Conservation (phyloP, 2,113 vertebrate species). For the Pholis gunnellus region DNA sequence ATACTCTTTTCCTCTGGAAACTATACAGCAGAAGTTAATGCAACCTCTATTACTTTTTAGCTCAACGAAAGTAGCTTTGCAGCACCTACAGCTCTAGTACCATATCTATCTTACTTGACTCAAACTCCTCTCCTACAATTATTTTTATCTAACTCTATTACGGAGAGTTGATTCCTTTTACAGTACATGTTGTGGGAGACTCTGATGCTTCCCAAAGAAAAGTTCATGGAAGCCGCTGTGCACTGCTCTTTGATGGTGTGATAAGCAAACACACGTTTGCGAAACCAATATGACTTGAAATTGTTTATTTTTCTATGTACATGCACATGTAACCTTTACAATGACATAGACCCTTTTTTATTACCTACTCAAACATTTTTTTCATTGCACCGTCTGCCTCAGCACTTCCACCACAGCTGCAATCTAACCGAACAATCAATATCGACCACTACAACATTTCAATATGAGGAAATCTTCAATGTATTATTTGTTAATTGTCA, state of each 20-base stretch:
- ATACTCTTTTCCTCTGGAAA: neutral
- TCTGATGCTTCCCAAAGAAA: neutral
- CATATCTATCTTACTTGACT: conserved; percentile 1
- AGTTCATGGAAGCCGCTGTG: neutral
- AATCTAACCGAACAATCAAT: neutral
- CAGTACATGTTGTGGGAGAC: neutral
- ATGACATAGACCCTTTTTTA: neutral
- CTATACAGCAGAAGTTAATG: neutral
- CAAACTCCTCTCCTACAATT: neutral
- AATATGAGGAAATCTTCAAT: neutral
- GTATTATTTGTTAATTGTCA: neutral
- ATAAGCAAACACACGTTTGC: neutral
- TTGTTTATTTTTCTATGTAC: neutral
- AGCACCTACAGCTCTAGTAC: neutral
- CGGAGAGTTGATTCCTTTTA: neutral
- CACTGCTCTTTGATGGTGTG: neutral
- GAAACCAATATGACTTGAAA: neutral
- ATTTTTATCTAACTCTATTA: conserved; percentile 14
- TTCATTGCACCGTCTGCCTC: neutral
- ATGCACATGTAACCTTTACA: neutral
- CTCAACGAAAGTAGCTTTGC: conserved; percentile 8
- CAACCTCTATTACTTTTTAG: neutral
- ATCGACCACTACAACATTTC: neutral
- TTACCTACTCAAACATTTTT: neutral
- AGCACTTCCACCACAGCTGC: neutral